Evolutionary conservation across 2,113 vertebrate genomes (phyloP).

Genomic region (Trematocara stigmaticum): DNA sequence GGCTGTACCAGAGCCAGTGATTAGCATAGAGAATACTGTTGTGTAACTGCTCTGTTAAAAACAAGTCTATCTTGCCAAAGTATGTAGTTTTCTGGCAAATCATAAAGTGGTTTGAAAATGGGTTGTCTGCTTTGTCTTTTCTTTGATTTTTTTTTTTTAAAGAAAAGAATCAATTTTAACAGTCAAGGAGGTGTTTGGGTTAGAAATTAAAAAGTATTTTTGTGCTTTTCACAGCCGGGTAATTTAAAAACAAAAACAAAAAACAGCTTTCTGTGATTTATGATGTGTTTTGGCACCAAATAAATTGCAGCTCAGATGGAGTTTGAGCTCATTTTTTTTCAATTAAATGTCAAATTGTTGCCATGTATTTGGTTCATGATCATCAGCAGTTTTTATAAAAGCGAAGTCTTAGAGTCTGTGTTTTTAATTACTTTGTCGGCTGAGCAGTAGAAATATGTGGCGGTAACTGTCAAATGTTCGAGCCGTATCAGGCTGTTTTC

Average conservation of each 20-base stretch:
- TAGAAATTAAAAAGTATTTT: neutral
- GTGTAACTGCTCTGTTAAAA: neutral
- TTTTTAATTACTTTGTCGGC: slow-evolving; percentile 8
- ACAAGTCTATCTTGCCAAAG: neutral
- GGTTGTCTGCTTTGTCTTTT: neutral
- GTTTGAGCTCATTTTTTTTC: neutral
- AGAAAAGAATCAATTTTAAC: neutral
- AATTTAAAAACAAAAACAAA: neutral
- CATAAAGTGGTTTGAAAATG: neutral
- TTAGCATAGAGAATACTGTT: neutral
- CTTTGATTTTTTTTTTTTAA: too few species aligned
- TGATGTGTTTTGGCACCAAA: neutral
- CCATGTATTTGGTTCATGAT: neutral
- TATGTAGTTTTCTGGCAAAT: neutral
- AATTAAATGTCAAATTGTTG: slow-evolving; percentile 37
- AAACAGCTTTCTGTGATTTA: neutral
- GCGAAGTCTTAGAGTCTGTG: neutral
- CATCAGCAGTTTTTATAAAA: neutral
- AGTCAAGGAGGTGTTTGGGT: neutral
- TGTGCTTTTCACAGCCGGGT: neutral
- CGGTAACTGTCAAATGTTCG: neutral
- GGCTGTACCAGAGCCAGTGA: neutral
- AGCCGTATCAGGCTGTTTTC: neutral
- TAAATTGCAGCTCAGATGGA: neutral
- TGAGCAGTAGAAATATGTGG: neutral